A percentile compares a stretch with the other conserved stretches of the same genome.
Conservation (phyloP, 2,797 vertebrate genomes). For the Pseudomugil gertrudae region DNA sequence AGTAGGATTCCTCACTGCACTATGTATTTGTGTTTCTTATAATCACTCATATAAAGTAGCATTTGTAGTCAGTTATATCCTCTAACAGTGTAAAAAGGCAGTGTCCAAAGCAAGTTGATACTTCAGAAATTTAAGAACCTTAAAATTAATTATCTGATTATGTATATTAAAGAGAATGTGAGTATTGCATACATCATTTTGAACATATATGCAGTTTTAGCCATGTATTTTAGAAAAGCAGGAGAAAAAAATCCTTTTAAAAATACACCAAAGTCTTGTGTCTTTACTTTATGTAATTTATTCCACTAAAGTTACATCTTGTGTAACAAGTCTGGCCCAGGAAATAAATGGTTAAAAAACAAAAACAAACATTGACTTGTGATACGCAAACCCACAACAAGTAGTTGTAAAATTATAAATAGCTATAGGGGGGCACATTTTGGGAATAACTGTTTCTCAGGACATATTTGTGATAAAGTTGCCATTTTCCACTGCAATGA, state of each 20-base stretch:
- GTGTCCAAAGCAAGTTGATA: background rate
- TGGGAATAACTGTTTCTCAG: background rate
- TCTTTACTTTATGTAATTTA: background rate
- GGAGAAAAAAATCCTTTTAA: background rate
- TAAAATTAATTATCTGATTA: background rate
- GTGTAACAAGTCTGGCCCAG: background rate
- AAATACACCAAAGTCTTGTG: background rate
- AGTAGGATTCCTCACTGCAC: background rate
- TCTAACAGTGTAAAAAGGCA: background rate
- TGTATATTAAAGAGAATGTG: background rate
- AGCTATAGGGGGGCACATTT: background rate
- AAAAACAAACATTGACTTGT: background rate
- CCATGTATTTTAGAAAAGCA: background rate
- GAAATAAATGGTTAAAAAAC: background rate
- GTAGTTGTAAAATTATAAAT: background rate
- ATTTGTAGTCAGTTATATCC: background rate
- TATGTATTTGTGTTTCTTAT: background rate
- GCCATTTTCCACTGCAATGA: background rate
- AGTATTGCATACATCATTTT: too few species aligned
- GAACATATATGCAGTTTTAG: background rate
- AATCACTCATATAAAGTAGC: background rate
- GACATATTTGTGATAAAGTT: background rate
- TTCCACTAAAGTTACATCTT: background rate
- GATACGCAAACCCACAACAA: background rate
- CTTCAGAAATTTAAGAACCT: background rate